Percentiles rank a stretch among this genome's conserved stretches.
Conservation (phyloP, 2,113 vertebrate genomes). For the Saguinus imperator region DNA sequence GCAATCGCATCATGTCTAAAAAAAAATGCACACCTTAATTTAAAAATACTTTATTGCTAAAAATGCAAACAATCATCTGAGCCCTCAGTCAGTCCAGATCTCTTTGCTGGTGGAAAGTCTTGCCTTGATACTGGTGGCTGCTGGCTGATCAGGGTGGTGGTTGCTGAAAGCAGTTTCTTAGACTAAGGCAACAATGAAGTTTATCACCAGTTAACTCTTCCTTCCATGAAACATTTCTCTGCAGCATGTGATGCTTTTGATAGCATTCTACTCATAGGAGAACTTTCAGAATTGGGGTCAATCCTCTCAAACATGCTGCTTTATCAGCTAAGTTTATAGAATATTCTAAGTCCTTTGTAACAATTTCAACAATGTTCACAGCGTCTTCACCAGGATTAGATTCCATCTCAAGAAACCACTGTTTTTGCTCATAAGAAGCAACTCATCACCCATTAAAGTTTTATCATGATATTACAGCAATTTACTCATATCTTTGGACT, state of each 20-base stretch:
- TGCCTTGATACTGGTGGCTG: neutral
- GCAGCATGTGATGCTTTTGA: neutral
- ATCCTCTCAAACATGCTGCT: neutral
- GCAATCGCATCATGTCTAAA: neutral
- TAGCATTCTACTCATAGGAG: neutral
- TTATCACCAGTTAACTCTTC: neutral
- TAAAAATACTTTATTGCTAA: neutral
- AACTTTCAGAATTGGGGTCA: neutral
- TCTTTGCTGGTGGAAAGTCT: neutral
- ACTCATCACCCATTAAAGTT: neutral
- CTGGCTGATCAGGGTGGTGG: neutral
- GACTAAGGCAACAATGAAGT: neutral
- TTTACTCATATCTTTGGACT: neutral
- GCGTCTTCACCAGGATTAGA: neutral
- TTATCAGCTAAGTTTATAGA: neutral
- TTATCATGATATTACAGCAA: neutral
- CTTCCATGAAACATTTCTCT: neutral
- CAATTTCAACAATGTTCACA: neutral
- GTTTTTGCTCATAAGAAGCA: neutral
- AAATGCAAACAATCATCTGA: neutral
- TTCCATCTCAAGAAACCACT: neutral
- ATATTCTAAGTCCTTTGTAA: neutral
- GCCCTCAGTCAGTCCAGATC: neutral
- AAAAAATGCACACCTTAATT: neutral
- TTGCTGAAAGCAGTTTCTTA: neutral